Evolutionary conservation across 2,888 invertebrate genomes (phyloP).

Genomic region (Glaucopsyche alexis): DNA sequence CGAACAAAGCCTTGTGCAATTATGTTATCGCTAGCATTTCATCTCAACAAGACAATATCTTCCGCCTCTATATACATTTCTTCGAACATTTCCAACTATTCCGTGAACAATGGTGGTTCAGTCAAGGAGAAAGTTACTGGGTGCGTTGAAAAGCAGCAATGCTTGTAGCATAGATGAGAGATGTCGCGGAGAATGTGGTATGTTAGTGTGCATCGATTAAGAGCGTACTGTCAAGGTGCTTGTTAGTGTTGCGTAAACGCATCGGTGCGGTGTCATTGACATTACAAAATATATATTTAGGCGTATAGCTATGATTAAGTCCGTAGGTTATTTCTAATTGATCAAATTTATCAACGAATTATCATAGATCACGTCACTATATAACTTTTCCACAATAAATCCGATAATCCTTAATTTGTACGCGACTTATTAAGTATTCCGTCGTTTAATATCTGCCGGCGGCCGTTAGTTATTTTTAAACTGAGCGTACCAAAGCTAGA

Average conservation of each 20-base stretch:
- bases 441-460: too few relatives aligned
- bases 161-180: constrained; percentile 42
- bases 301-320: too few relatives aligned
- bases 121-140: constrained; percentile 29
- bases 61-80: constrained; percentile 47
- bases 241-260: constrained; percentile 59
- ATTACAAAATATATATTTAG: constrained; percentile 61
- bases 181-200: constrained; percentile 48
- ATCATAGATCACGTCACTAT: too few relatives aligned
- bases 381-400: too few relatives aligned
- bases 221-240: constrained; percentile 70
- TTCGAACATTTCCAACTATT: constrained; percentile 36
- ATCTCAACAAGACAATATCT: constrained; percentile 58
- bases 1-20: constrained; percentile 74
- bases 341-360: too few relatives aligned
- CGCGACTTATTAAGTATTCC: too few relatives aligned
- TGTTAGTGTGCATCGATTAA: constrained; percentile 56
- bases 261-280: constrained; percentile 74
- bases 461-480: too few relatives aligned
- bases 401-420: too few relatives aligned
- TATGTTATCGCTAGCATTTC: constrained; percentile 68
- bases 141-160: constrained; percentile 37
- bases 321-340: too few relatives aligned
- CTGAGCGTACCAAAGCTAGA: too few relatives aligned
- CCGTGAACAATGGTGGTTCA: constrained; percentile 30